Evolutionary conservation across 2,888 invertebrate species (phyloP).

Genomic region (Harpalus rufipes): DNA sequence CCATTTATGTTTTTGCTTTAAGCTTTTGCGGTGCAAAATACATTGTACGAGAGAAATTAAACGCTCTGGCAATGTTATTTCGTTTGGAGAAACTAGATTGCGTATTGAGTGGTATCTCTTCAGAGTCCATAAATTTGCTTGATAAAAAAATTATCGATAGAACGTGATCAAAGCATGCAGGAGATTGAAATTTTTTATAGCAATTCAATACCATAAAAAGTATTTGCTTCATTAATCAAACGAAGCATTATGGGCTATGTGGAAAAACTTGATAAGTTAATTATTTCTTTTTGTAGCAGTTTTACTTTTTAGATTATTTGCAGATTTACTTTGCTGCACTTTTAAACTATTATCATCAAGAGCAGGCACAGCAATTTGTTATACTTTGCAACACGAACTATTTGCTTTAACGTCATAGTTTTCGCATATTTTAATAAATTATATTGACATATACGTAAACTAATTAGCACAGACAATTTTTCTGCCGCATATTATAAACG

Average conservation of each 20-base stretch:
- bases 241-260: slow-evolving; percentile 25
- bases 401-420: no score
- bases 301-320: slow-evolving; percentile 20
- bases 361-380: no score
- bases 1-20: neutral
- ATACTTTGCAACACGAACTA: no score
- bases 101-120: slow-evolving; percentile 18
- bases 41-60: neutral
- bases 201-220: slow-evolving; percentile 43
- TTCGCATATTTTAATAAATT: no score
- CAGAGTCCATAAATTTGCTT: slow-evolving; percentile 30
- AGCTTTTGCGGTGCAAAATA: slow-evolving; percentile 1
- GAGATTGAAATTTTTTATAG: slow-evolving; percentile 36
- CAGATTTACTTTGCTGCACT: slow-evolving; percentile 7
- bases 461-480: no score
- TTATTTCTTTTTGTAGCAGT: slow-evolving; percentile 32
- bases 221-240: slow-evolving; percentile 45
- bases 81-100: slow-evolving; percentile 23
- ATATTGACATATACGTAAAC: no score
- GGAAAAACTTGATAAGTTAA: slow-evolving; percentile 47
- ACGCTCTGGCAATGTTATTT: neutral
- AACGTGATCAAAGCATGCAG: slow-evolving; percentile 43
- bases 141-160: slow-evolving; percentile 38
- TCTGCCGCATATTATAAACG: no score
- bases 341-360: neutral